Percentiles rank a stretch among this genome's conserved stretches.
Conservation (phyloP, 2,113 vertebrate genomes). For the Macrotus californicus region DNA sequence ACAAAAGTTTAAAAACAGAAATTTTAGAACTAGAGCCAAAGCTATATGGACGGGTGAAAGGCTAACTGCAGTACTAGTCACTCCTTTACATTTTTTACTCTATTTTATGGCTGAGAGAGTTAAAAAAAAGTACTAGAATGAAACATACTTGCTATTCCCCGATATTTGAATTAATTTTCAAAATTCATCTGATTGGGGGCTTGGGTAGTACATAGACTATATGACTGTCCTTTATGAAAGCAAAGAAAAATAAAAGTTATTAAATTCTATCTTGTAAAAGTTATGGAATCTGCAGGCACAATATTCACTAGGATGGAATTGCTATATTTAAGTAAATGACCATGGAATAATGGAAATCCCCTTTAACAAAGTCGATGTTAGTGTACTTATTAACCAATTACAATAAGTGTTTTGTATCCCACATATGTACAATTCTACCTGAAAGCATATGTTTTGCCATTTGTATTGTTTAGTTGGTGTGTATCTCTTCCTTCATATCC, state of each 20-base stretch:
- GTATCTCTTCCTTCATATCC: not conserved
- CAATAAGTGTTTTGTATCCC: not conserved
- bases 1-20: conserved; percentile 52
- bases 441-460: not conserved
- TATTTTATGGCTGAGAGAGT: conserved; percentile 39
- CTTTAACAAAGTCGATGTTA: not conserved
- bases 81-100: conserved; percentile 49
- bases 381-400: not conserved
- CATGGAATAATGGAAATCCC: not conserved
- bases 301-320: not conserved
- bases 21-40: conserved; percentile 59
- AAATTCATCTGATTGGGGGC: not conserved
- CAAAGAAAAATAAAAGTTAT: conserved; percentile 1
- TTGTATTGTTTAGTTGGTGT: not conserved
- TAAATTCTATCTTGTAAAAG: not conserved
- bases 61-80: conserved; percentile 41
- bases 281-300: not conserved
- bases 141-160: conserved; percentile 38
- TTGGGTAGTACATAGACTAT: not conserved
- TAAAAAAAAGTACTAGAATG: not conserved
- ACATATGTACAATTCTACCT: not conserved
- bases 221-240: conserved; percentile 3
- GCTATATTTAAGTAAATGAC: not conserved
- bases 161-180: conserved; percentile 51
- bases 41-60: conserved; percentile 34